Evolutionary conservation across 2,888 invertebrate genomes (phyloP), one percentile per base, ranked within the genome.

Genomic region (Adineta ricciae): DNA sequence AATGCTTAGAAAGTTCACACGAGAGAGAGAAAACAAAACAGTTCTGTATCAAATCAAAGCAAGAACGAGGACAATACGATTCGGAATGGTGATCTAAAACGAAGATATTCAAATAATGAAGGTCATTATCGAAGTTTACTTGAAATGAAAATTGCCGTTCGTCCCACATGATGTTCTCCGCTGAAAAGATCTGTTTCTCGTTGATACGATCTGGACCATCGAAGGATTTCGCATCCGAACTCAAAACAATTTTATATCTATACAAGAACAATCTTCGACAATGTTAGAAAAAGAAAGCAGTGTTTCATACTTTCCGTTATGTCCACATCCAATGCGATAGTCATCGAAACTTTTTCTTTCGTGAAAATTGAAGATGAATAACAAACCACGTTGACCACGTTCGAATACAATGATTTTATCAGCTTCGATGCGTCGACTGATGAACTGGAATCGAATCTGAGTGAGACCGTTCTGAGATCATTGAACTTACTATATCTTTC

Each of bases 391-490:
- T 94, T 38, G 96, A 14, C 88, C 89, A 87, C 98, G 93, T 91
- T 99, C 99, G 90, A 96, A 98, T 24, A 94, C 95, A 54, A 99
- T 92, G 73, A 97, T 93, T 91, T 98, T 99, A 91, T 99, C 99
- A 78, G 93, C 94, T 88, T 98, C 94, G 89, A 99, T 96, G 90
- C 98, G 99, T 92, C 95, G 94, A 86, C 96, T 96, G 0, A 98
- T 95, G 89, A 94, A 98, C 93, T 94, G 88, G 16, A 86, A 83
- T 54, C 56, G 19, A 86, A 14, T 49, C 73, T 16, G 14, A 16
- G 4, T 54, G n/a, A 14, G 41, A 46, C 50, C 16, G 38, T 54
- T 19, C 5, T 11, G 11, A 46, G 46, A 46, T 8, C 11, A 16
- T n/a, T 14, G 16, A 27, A 56, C 7, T 4, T 78, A 87, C 83